phyloP scores from a whole-genome alignment of 2,113 vertebrate species.

The Caretta caretta region DNA sequence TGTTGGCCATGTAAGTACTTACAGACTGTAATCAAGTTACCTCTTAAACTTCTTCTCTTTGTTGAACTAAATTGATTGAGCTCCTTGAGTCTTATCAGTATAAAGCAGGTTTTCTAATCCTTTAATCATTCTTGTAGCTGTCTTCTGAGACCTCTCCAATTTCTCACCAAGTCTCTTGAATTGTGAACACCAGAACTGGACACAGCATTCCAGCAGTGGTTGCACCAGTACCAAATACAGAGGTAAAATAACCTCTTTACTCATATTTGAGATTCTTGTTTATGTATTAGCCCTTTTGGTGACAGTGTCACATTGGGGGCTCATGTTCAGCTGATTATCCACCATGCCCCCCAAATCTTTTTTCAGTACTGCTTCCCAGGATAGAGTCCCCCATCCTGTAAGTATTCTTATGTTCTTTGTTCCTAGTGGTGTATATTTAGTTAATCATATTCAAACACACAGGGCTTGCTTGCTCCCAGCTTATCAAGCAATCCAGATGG shows the following conservation, averaged over 20 bases:
- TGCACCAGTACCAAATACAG: background rate
- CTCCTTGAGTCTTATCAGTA: background rate
- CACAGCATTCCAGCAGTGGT: background rate
- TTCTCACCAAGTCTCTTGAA: background rate
- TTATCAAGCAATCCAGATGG: background rate
- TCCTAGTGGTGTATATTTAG: background rate
- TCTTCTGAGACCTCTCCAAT: background rate
- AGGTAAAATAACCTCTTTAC: background rate
- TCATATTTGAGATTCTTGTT: background rate
- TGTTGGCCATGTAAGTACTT: background rate
- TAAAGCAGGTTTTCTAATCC: background rate
- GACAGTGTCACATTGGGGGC: background rate
- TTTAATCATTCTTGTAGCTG: background rate
- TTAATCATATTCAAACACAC: background rate
- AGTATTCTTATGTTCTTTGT: background rate
- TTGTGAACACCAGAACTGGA: background rate
- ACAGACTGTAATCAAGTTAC: background rate
- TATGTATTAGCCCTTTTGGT: background rate
- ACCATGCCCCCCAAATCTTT: background rate
- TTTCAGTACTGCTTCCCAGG: background rate
- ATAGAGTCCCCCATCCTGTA: background rate
- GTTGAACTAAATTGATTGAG: background rate
- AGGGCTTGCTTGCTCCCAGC: background rate
- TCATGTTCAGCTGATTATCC: background rate
- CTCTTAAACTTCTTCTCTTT: background rate